Conservation (phyloP, 1,140 invertebrate genomes). For the Pachyrhynchus sulphureomaculatus region DNA sequence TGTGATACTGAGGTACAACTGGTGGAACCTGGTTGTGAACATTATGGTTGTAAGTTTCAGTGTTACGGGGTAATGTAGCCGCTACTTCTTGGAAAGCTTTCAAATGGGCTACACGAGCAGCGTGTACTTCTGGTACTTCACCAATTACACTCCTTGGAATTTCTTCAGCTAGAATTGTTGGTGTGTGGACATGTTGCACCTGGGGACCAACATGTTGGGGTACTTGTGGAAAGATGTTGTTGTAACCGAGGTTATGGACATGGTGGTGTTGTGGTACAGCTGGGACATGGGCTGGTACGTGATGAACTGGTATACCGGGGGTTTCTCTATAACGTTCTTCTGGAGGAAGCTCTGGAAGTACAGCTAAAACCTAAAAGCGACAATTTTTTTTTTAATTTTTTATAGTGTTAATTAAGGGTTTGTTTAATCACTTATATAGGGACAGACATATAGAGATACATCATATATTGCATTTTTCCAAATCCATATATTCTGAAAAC, state of each 20-base stretch:
- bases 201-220: background rate
- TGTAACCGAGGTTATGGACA: background rate
- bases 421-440: too few species aligned
- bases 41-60: background rate
- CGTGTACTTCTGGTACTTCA: conserved; percentile 31
- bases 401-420: background rate
- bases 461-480: too few species aligned
- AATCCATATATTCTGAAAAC: too few species aligned
- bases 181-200: background rate
- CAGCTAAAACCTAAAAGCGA: conserved; percentile 9
- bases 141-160: conserved; percentile 2
- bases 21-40: background rate
- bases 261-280: background rate
- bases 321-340: conserved; percentile 20
- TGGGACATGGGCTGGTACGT: background rate
- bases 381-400: background rate
- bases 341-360: conserved; percentile 17
- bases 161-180: background rate
- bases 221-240: background rate
- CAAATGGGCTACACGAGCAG: conserved; percentile 31
- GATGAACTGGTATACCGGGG: too few species aligned
- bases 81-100: conserved; percentile 7
- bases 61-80: conserved; percentile 4
- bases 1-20: background rate
- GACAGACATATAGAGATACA: too few species aligned